Percentiles rank a stretch among this genome's conserved stretches.
phyloP scores from a whole-genome alignment of 2,888 invertebrate genomes.

The Pyralis farinalis region DNA sequence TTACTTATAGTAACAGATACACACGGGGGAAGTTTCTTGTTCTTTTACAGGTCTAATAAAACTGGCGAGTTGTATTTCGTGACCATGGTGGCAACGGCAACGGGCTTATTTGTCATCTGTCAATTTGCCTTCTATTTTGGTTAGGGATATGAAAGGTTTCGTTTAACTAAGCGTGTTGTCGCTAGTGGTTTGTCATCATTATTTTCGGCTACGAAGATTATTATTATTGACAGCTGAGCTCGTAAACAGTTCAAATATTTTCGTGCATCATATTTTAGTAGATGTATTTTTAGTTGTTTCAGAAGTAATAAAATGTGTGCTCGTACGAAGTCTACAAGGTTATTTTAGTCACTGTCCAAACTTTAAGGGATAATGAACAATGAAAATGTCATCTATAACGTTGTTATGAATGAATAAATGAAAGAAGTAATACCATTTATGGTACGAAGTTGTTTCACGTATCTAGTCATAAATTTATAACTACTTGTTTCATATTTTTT shows the following conservation, averaged over 20 bases:
- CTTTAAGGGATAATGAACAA: too few species aligned
- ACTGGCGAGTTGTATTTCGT: conserved; percentile 42
- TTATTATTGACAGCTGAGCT: conserved; percentile 63
- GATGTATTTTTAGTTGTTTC: conserved; percentile 9
- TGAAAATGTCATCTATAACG: too few species aligned
- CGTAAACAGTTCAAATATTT: conserved; percentile 15
- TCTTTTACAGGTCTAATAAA: conserved; percentile 29
- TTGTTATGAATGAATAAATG: too few species aligned
- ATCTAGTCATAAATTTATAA: too few species aligned
- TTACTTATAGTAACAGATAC: conserved; percentile 12
- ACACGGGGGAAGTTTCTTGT: conserved; percentile 12
- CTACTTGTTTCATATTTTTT: too few species aligned
- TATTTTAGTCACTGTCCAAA: too few species aligned
- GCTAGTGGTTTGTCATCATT: conserved; percentile 69
- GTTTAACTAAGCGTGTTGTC: conserved; percentile 58
- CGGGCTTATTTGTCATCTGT: conserved; percentile 79
- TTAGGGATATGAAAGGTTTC: conserved; percentile 72
- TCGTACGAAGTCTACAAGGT: too few species aligned
- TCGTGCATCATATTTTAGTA: conserved; percentile 14
- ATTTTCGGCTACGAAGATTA: conserved; percentile 65
- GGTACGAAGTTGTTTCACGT: too few species aligned
- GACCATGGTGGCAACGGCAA: conserved; percentile 73
- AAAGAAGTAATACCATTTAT: too few species aligned
- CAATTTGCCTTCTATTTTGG: conserved; percentile 77
- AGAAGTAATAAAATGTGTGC: too few species aligned